Evolutionary conservation across 2,113 vertebrate species (phyloP), one percentile per base, ranked within the genome.

Genomic region (Neofelis nebulosa): DNA sequence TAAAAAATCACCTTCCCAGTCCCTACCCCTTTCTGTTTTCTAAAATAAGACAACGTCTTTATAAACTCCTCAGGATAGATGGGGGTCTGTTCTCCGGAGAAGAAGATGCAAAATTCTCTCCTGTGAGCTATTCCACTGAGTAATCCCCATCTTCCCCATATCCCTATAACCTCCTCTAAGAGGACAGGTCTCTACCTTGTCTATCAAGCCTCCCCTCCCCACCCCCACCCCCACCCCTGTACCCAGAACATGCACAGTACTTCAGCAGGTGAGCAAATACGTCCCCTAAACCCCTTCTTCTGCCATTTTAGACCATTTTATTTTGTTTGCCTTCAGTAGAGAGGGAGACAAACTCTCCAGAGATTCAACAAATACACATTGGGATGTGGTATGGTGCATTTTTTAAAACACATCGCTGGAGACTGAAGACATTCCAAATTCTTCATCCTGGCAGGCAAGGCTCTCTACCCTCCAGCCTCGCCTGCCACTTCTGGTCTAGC

Each of bases 31-130:
- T 68, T 74, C 36, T 89, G 4, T 68, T 89, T 97, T 89, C 66
- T 55, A 89, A 88, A 87, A 90, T 48, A 79, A 97, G 73, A 63
- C 65, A 86, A 55, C 4, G 33, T 93, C 23, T 50, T 87, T 65
- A 83, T 29, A 61, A 94, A 91, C 9, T 71, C 85, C 41, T 81
- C 38, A 48, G 76, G 78, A 91, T 14, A 41, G 27, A 21, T 27
- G 25, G 82, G 57, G 65, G 4, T 45, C 79, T 90, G 63, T 57
- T 74, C 73, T 84, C 92, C 41, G n/a, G 65, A n/a, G 45, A 73
- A 19, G 16, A 15, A 55, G 18, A 45, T 16, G n/a, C 57, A 14
- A 71, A 41, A 27, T 52, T n/a, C 38, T 63, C 61, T 41, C 38
- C 85, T 2, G 0, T 23, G 31, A 74, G 14, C 25, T 52, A 2